Conservation (phyloP, 2,888 invertebrate genomes). For the Entomobrya proxima region DNA sequence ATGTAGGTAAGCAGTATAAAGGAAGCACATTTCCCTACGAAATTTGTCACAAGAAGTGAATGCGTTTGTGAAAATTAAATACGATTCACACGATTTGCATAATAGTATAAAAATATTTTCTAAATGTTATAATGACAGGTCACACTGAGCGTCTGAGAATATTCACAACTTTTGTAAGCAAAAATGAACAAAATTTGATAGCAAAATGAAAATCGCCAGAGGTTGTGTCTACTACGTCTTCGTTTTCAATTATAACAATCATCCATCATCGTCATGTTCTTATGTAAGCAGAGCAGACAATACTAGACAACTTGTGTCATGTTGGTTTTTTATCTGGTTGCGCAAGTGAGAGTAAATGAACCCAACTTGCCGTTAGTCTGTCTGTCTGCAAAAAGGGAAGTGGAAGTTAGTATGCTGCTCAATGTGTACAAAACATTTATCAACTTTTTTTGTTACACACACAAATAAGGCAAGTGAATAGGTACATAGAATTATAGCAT, state of each 20-base stretch:
- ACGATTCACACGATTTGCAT: background rate
- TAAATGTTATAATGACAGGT: background rate
- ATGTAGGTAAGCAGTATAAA: no score
- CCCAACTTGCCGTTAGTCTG: conserved; percentile 15
- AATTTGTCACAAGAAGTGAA: no score
- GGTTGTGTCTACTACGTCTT: background rate
- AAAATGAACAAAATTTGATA: no score
- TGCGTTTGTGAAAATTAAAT: no score
- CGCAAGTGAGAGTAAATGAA: conserved; percentile 40
- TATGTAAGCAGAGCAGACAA: background rate
- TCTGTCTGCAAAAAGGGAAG: conserved; percentile 18
- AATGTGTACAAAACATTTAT: no score
- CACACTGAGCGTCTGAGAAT: no score
- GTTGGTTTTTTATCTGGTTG: conserved; percentile 18
- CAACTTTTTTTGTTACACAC: background rate
- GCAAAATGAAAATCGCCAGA: background rate
- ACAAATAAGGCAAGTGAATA: background rate
- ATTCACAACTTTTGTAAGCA: no score
- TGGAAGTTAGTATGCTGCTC: no score
- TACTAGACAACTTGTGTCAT: background rate
- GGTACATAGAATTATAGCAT: background rate
- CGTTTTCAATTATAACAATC: background rate
- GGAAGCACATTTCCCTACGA: no score
- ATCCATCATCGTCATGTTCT: background rate
- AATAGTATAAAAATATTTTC: background rate